phyloP scores from a whole-genome alignment of 2,113 vertebrate species.

The Pristiophorus japonicus region DNA sequence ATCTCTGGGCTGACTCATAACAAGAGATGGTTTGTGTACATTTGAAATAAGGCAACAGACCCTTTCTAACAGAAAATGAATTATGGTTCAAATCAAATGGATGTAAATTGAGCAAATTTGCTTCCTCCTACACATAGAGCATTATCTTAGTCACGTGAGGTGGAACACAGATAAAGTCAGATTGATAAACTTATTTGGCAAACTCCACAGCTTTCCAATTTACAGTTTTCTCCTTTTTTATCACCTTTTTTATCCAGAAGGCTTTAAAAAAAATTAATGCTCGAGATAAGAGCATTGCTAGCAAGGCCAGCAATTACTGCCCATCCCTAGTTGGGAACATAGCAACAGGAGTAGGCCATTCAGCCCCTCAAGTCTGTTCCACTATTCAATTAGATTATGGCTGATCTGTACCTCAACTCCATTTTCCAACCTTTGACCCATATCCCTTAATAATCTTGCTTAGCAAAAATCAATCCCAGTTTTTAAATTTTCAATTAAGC shows the following conservation, averaged over 20 bases:
- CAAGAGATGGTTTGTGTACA: not conserved
- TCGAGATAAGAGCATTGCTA: not conserved
- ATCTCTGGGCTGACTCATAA: not conserved
- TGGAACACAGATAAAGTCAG: not conserved
- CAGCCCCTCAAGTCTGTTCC: not conserved
- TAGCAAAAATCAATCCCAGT: no score
- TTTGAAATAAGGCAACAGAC: slow-evolving; percentile 11
- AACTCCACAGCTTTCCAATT: not conserved
- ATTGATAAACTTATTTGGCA: not conserved
- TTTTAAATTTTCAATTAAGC: no score
- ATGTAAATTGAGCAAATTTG: not conserved
- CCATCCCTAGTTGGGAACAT: not conserved
- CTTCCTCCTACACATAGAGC: not conserved
- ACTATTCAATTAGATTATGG: not conserved
- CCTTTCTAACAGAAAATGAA: not conserved
- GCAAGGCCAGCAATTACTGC: not conserved
- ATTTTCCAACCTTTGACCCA: not conserved
- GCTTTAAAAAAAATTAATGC: not conserved
- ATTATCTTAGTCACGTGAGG: not conserved
- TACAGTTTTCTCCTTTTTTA: not conserved
- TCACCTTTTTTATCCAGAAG: not conserved
- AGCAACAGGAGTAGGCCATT: not conserved
- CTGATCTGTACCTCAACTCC: not conserved
- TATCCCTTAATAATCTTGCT: not conserved
- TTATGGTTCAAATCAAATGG: not conserved